These are phyloP conservation scores for Ceriagrion tenellum DNA, from an alignment of 2,888 invertebrate species.

Conservation along the genomic window DNA sequence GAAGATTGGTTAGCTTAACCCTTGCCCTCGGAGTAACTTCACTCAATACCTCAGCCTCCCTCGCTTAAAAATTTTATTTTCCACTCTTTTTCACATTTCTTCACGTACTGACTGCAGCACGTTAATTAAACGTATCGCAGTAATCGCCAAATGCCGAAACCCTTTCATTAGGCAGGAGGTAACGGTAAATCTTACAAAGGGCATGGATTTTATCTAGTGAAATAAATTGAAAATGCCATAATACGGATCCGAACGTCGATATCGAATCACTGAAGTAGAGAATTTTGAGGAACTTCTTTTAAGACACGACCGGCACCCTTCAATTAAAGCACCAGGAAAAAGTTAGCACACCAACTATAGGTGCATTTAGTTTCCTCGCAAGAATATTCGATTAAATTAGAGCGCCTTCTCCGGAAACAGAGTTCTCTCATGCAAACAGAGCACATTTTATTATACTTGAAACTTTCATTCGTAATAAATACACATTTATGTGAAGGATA, in stretches of 20 bases:
- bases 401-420: too few species aligned
- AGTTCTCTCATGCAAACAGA: too few species aligned
- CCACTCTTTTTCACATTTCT: not conserved
- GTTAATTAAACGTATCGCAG: not conserved
- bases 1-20: not conserved
- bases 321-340: not conserved
- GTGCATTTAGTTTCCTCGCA: not conserved
- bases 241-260: not conserved
- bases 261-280: too few species aligned
- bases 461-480: too few species aligned
- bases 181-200: not conserved
- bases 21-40: too few species aligned
- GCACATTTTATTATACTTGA: too few species aligned
- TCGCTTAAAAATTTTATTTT: not conserved
- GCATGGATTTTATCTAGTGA: not conserved
- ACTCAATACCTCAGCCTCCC: not conserved
- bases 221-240: not conserved
- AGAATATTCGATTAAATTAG: not conserved
- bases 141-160: not conserved
- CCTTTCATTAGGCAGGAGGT: too few species aligned
- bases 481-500: too few species aligned
- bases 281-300: too few species aligned
- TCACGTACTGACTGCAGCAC: not conserved
- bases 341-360: not conserved
- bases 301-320: not conserved